Conservation (phyloP, 2,113 vertebrate genomes). For the Glaucomys volans region DNA sequence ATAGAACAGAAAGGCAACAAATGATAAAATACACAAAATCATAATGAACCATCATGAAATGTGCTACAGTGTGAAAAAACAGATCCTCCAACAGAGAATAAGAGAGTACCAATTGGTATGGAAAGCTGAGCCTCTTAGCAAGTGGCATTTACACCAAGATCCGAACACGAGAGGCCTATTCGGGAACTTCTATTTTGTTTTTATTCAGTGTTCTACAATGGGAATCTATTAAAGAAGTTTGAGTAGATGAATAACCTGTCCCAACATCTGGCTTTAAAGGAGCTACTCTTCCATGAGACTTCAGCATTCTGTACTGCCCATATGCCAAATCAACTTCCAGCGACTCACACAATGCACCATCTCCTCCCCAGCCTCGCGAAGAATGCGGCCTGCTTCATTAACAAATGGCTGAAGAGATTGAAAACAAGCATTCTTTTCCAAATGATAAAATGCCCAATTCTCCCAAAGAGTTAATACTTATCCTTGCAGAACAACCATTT, state of each 20-base stretch:
- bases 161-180: neutral
- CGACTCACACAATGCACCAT: neutral
- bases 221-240: neutral
- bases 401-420: neutral
- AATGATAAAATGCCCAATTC: neutral
- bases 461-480: neutral
- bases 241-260: constrained; percentile 2
- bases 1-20: neutral
- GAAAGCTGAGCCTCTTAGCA: neutral
- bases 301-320: neutral
- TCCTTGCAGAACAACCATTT: neutral
- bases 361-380: neutral
- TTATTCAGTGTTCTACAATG: constrained; percentile 1
- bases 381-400: neutral
- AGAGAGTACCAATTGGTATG: neutral
- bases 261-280: constrained; percentile 28
- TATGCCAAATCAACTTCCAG: neutral
- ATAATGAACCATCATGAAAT: neutral
- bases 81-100: neutral
- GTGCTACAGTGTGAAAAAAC: neutral
- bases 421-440: neutral
- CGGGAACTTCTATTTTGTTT: constrained; percentile 4
- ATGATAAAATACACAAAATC: neutral
- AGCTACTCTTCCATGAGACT: neutral
- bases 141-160: constrained; percentile 46